A percentile compares a stretch with the other conserved stretches of the same genome.
Conservation (phyloP, 2,888 invertebrate species). For the Norana najaformis region DNA sequence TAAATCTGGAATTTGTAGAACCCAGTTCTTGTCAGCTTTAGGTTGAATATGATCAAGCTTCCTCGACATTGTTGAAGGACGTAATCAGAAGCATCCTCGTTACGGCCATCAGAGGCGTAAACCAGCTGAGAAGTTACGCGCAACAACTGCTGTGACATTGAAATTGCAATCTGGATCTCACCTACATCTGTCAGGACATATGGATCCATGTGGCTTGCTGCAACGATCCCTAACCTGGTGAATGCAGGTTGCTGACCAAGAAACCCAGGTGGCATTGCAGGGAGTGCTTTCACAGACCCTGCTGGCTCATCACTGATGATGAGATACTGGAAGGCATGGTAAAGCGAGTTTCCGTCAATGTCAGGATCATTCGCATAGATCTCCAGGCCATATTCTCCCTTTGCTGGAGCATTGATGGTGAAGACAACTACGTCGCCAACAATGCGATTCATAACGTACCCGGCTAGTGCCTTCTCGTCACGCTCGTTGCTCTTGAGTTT, state of each 20-base stretch:
- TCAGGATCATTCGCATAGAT: conserved; percentile 61
- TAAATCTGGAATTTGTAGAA: conserved; percentile 62
- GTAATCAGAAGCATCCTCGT: conserved; percentile 57
- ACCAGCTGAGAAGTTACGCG: conserved; percentile 61
- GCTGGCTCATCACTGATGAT: conserved; percentile 54
- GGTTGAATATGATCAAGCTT: conserved; percentile 48
- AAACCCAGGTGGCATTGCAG: conserved; percentile 58
- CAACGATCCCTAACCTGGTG: conserved; percentile 55
- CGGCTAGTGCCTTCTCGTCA: conserved; percentile 57
- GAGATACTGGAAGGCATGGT: conserved; percentile 59
- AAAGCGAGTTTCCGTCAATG: conserved; percentile 57
- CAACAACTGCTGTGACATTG: conserved; percentile 53
- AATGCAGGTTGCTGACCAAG: conserved; percentile 61
- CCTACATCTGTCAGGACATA: conserved; percentile 58
- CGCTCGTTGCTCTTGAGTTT: conserved; percentile 57
- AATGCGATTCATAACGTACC: conserved; percentile 58
- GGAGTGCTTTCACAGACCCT: conserved; percentile 53
- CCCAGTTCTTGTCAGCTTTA: conserved; percentile 53
- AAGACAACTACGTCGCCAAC: conserved; percentile 61
- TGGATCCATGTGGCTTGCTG: conserved; percentile 57
- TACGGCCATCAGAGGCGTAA: conserved; percentile 44
- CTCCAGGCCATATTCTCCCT: conserved; percentile 60
- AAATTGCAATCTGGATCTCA: conserved; percentile 51
- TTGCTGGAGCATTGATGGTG: conserved; percentile 56
- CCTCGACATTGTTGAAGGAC: conserved; percentile 58